Base-by-base conservation (phyloP, 2,113 vertebrate genomes). In the Pogonocichla stellata region DNA sequence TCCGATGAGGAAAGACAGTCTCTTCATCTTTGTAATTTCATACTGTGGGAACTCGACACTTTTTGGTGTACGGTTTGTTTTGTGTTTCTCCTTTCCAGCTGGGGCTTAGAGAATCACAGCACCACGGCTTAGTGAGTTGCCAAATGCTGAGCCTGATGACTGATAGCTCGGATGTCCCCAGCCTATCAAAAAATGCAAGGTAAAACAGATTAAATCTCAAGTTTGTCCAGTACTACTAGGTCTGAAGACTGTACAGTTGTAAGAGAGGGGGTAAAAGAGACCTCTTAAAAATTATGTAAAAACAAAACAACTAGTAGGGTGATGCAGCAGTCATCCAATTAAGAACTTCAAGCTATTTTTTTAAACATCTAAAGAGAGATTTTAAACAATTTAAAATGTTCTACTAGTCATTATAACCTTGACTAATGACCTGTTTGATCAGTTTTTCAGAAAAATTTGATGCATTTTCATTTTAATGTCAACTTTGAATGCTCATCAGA, bases 401-500 rank as follows among this genome's bases (percentile, higher is more conserved):
- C 81, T 47, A 25, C 36, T 33, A 87, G 54, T 87, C 85, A 93
- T 47, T 82, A 73, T 28, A 94, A 75, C 74, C 62, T 90, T 88
- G 70, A 66, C 67, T 91, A 91, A 94, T 78, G 78, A 95, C 62
- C 60, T 70, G 67, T 48, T 85, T 90, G 79, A 95, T 92, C 77
- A 36, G 38, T 85, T 88, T 95, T 95, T 60, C 78, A 90, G 64
- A 67, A 77, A 83, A 80, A 66, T 40, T 67, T 92, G 54, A 95
- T 14, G 64, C 79, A 56, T 70, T 95, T 96, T 93, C 69, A 51
- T 87, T 95, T 88, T 48, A 67, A 62, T 53, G 64, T 78, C 93
- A 94, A 78, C 43, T 92, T 29, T 74, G 67, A 96, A 83, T 62
- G 82, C 60, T 95, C 85, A 86, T 83, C 92, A 64, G 47, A 62